A percentile compares a stretch with the other conserved stretches of the same genome.
These are phyloP conservation scores for Agrilus biguttatus DNA, from an alignment of 2,888 invertebrate genomes.

Conservation along the genomic window DNA sequence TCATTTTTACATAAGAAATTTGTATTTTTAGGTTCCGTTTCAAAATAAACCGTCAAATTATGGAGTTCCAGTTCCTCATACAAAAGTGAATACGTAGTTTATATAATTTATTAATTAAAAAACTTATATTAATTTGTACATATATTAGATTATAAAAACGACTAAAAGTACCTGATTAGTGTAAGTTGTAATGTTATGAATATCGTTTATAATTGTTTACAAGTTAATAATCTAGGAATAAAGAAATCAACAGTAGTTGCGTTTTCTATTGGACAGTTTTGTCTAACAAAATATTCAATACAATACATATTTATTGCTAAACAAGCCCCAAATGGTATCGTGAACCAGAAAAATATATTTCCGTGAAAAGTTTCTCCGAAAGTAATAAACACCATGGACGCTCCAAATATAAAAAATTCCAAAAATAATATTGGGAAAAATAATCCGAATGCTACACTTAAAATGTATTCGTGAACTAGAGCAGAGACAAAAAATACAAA, in stretches of 20 bases:
- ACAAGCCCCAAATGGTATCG: slow-evolving; percentile 64
- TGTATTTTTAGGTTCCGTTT: too few relatives aligned
- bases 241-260: slow-evolving; percentile 32
- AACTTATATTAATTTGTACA: too few relatives aligned
- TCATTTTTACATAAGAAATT: too few relatives aligned
- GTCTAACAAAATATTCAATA: slow-evolving; percentile 74
- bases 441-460: slow-evolving; percentile 65
- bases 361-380: slow-evolving; percentile 35
- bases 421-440: slow-evolving; percentile 78
- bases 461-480: slow-evolving; percentile 74
- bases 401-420: slow-evolving; percentile 58
- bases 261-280: slow-evolving; percentile 47
- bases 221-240: slow-evolving; percentile 36
- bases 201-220: slow-evolving; percentile 1
- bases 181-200: background rate
- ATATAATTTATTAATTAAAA: too few relatives aligned
- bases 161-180: background rate
- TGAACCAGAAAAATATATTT: slow-evolving; percentile 77
- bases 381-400: slow-evolving; percentile 39
- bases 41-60: too few relatives aligned
- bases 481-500: slow-evolving; percentile 70
- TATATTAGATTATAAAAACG: too few relatives aligned
- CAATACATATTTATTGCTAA: slow-evolving; percentile 61
- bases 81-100: too few relatives aligned
- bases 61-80: too few relatives aligned